A percentile compares a stretch with the other conserved stretches of the same genome.
phyloP scores from a whole-genome alignment of 2,797 vertebrate species.

The Pipistrellus kuhlii region DNA sequence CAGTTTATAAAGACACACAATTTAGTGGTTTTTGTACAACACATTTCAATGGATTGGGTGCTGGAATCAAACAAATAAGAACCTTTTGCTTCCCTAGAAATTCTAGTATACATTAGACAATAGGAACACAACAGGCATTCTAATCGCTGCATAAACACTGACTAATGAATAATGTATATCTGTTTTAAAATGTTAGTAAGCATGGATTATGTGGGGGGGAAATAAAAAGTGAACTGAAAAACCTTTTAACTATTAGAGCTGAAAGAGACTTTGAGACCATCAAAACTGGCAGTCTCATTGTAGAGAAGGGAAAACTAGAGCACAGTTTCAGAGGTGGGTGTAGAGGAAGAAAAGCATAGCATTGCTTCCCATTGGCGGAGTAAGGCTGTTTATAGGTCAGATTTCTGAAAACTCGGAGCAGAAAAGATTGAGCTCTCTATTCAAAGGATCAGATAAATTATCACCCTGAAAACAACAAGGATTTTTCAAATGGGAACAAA shows the following conservation, averaged over 20 bases:
- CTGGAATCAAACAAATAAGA: not conserved
- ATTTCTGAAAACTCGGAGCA: slow-evolving; percentile 2
- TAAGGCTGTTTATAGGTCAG: not conserved
- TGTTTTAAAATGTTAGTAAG: not conserved
- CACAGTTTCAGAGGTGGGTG: not conserved
- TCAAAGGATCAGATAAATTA: not conserved
- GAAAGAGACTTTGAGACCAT: not conserved
- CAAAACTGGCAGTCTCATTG: not conserved
- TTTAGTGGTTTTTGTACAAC: not conserved
- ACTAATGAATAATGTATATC: slow-evolving; percentile 37
- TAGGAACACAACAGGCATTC: slow-evolving; percentile 21
- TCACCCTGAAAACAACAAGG: not conserved
- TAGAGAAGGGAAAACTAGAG: not conserved
- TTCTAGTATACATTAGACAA: slow-evolving; percentile 46
- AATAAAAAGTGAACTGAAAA: slow-evolving; percentile 30
- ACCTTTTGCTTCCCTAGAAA: not conserved
- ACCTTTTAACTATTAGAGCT: not conserved
- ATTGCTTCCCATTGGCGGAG: not conserved
- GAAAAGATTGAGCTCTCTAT: not conserved
- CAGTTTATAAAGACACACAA: not conserved
- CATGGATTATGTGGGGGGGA: not conserved
- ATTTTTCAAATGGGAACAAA: slow-evolving; percentile 11
- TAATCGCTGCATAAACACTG: not conserved
- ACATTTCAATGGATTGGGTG: not conserved
- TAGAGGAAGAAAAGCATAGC: not conserved